Evolutionary conservation across 2,113 vertebrate species (phyloP), one percentile per base, ranked within the genome.

Genomic region (Ursus arctos): DNA sequence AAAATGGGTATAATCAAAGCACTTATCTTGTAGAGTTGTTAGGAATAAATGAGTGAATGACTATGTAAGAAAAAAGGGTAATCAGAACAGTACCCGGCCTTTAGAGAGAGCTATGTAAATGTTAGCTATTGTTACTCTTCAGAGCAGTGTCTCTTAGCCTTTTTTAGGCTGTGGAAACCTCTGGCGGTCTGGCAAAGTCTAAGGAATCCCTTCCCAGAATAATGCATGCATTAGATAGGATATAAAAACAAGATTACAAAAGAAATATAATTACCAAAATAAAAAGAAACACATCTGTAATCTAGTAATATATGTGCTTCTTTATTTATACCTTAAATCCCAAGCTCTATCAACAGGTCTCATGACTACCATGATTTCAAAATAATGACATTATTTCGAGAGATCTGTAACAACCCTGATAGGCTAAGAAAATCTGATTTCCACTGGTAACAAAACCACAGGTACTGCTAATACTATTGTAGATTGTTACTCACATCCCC

Each of bases 381-480:
- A 89, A 89, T 80, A 71, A 49, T 94, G 53, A 63, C 65, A 21
- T 79, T 69, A 88, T 88, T 97, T 88, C 40, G 31, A 83, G 61
- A 83, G 85, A 77, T 88, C 15, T 77, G 85, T 43, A 94, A 71
- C 92, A 91, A 71, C 36, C 36, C 36, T 91, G 74, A 71, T 91
- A 72, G 16, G 19, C 84, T 83, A 87, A 59, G 74, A 87, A 94
- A 94, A 94, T 88, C 49, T 87, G 36, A 94, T 87, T 94, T 88
- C 22, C 53, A 3, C 81, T 96, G 61, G 71, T 94, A 53, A 88
- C 86, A 85, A 84, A 94, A 21, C 69, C 49, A 79, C n/a, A 53
- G 18, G 31, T 55, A 67, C 57, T 88, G 65, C 63, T 86, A 77
- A 74, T 81, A 74, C 55, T 57, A 87, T 13, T 87, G 22, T 40